Evolutionary conservation across 1,140 invertebrate genomes (phyloP).

Genomic region (Listronotus bonariensis): DNA sequence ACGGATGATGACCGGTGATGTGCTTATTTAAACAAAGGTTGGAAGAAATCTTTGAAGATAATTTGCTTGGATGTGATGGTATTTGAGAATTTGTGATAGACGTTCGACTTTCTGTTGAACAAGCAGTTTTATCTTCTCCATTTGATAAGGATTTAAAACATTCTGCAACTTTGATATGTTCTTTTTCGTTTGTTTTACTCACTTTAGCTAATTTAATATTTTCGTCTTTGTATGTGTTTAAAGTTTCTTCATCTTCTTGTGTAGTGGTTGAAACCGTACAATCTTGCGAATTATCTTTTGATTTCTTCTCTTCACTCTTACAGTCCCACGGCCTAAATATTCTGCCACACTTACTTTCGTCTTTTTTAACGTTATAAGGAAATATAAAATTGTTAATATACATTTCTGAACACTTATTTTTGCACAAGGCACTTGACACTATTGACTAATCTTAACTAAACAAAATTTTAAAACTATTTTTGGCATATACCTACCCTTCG

Average conservation of each 20-base stretch:
- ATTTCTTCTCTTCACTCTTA: constrained; percentile 40
- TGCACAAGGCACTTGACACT: constrained; percentile 35
- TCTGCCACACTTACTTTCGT: constrained; percentile 37
- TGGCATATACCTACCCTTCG: constrained; percentile 45
- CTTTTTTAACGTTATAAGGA: constrained; percentile 23
- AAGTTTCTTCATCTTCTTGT: constrained; percentile 45
- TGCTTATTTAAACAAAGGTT: too few relatives aligned
- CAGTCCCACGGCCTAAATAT: constrained; percentile 54
- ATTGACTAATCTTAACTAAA: constrained; percentile 47
- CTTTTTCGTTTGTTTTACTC: not conserved
- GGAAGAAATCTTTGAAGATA: too few relatives aligned
- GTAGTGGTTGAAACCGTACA: constrained; percentile 61
- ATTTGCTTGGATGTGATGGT: too few relatives aligned
- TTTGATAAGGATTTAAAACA: too few relatives aligned
- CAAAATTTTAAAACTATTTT: constrained; percentile 45
- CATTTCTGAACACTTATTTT: constrained; percentile 22
- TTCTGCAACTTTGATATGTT: not conserved
- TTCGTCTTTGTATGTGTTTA: not conserved
- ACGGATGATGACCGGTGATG: too few relatives aligned
- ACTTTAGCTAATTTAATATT: too few relatives aligned
- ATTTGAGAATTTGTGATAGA: too few relatives aligned
- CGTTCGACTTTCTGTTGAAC: too few relatives aligned
- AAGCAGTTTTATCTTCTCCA: too few relatives aligned
- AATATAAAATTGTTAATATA: constrained; percentile 31
- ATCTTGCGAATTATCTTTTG: constrained; percentile 56